phyloP scores from a whole-genome alignment of 2,797 vertebrate species.

The Fistularia tabacaria region DNA sequence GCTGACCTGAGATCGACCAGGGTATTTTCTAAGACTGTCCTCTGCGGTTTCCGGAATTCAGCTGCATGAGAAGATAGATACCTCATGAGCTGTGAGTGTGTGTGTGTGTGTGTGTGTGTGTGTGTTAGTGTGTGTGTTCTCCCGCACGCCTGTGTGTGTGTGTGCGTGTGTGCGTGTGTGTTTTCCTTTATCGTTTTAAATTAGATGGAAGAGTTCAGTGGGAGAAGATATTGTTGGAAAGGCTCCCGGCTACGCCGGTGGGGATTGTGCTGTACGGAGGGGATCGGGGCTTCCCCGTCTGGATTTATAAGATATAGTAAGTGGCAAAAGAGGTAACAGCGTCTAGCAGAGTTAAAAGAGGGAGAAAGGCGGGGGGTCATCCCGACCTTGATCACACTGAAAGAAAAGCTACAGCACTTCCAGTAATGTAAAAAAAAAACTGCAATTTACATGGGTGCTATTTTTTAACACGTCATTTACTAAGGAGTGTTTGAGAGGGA shows the following conservation, averaged over 20 bases:
- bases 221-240: conserved; percentile 36
- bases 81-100: conserved; percentile 15
- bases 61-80: conserved; percentile 4
- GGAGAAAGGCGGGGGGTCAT: conserved; percentile 3
- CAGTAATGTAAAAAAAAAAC: conserved; percentile 29
- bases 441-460: no score
- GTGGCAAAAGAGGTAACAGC: conserved; percentile 30
- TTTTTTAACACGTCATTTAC: conserved; percentile 30
- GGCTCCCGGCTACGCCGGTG: conserved; percentile 39
- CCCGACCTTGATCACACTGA: conserved; percentile 37
- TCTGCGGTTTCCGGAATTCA: no score
- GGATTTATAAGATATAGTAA: conserved; percentile 49
- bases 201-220: conserved; percentile 37
- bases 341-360: conserved; percentile 8
- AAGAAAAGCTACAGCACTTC: conserved; percentile 16
- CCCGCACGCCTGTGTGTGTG: no score
- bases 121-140: no score
- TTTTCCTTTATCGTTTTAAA: conserved; percentile 31
- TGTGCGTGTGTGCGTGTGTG: no score
- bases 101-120: no score
- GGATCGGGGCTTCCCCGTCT: conserved; percentile 19
- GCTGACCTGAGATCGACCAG: conserved; percentile 26
- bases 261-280: conserved; percentile 40
- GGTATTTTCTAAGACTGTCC: conserved; percentile 30
- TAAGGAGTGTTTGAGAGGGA: not conserved